Evolutionary conservation across 2,888 invertebrate genomes (phyloP), one percentile per base, ranked within the genome.

Genomic region (Drosophila niveifrons): DNA sequence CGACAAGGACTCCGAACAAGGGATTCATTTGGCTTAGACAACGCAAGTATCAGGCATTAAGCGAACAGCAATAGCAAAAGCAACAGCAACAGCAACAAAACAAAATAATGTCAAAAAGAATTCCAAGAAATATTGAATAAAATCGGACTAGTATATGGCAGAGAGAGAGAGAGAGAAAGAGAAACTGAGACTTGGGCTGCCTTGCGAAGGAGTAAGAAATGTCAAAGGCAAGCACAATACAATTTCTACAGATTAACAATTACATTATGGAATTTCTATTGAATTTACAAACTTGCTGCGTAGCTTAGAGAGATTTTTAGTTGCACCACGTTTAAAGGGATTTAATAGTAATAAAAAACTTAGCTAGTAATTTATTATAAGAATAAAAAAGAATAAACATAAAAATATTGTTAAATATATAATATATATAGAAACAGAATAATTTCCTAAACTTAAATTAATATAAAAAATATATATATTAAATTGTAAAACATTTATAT

Each of bases 11-110:
- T 43, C 11, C 2, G 39, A 34, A 64, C 64, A 64, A 61, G 59
- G 34, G 56, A 73, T 59, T 77, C 78, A 67, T 73, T 75, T 67
- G 62, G 75, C 78, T 75, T 64, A 75, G 58, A 58, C 55, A 76
- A 34, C 43, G 57, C 2, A 29, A 10, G 56, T 39, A 56, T 44
- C 63, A 47, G 34, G 31, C 15, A 50, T 56, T 50, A 52, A 44
- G 44, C 28, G 44, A 66, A 53, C 36, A 48, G 10, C 17, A 43
- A 53, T 23, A 23, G 23, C 23, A 23, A 23, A 23, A 23, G 23
- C 23, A 23, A 23, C 23, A 23, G 23, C 23, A 23, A 23, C 23
- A 23, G 23, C 23, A 23, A n/a, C 6, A 41, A 39, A 13, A 39
- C 3, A 41, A 44, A 44, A 34, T 8, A 58, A 47, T 56, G 51